Percentiles rank a stretch among this genome's conserved stretches.
Evolutionary conservation across 2,113 vertebrate genomes (phyloP).

Genomic region (Nycticryphes semicollaris): DNA sequence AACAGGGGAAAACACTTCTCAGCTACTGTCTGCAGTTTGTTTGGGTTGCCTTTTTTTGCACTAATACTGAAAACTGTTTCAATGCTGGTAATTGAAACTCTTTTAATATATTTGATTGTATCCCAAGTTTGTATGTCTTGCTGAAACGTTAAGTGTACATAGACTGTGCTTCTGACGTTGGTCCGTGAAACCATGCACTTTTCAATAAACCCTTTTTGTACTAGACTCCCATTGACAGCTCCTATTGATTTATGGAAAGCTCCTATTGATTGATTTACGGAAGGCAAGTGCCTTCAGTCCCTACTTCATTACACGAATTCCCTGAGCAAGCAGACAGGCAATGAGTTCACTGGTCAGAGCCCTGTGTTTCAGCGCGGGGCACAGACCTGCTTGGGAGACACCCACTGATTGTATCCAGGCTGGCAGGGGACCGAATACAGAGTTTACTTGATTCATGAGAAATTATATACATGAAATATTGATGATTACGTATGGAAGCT

Average conservation of each 20-base stretch:
- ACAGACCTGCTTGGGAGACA: background rate
- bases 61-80: slow-evolving; percentile 80
- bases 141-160: slow-evolving; percentile 68
- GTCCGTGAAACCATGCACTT: slow-evolving; percentile 72
- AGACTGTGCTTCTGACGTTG: slow-evolving; percentile 70
- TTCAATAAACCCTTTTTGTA: slow-evolving; percentile 81
- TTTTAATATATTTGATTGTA: slow-evolving; percentile 79
- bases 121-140: slow-evolving; percentile 70
- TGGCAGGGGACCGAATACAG: background rate
- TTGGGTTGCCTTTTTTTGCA: slow-evolving; percentile 76
- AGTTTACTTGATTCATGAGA: background rate
- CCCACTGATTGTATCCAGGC: background rate
- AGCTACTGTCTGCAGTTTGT: slow-evolving; percentile 63
- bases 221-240: background rate
- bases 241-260: background rate
- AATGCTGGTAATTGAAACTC: slow-evolving; percentile 89
- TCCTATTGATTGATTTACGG: background rate
- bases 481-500: background rate
- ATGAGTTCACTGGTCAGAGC: background rate
- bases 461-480: rapidly evolving
- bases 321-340: rapidly evolving
- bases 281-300: background rate
- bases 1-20: background rate
- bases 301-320: background rate
- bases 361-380: rapidly evolving